These are phyloP conservation scores for Oreotrochilus melanogaster DNA, from an alignment of 2,113 vertebrate species.

Conservation along the genomic window DNA sequence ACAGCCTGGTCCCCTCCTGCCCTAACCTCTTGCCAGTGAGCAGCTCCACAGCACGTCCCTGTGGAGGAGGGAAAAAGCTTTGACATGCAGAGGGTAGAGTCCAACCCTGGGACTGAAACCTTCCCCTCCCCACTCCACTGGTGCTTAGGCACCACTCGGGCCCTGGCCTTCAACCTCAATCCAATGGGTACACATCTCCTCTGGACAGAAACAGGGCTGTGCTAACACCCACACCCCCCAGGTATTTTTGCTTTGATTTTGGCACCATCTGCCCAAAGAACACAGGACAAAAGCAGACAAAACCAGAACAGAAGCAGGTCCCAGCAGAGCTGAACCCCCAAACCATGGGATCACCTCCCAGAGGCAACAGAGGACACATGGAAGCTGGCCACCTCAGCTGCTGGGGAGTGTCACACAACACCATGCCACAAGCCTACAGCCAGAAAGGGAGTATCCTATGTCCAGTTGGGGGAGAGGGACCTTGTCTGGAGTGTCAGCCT, in stretches of 20 bases:
- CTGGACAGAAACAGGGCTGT: accelerated
- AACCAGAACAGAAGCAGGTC: neutral
- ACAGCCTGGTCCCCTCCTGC: neutral
- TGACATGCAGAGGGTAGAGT: neutral
- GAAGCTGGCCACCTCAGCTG: neutral
- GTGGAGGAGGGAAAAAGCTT: neutral
- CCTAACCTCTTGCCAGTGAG: neutral
- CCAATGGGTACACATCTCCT: accelerated
- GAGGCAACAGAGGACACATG: neutral
- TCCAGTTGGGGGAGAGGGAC: neutral
- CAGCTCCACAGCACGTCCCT: accelerated
- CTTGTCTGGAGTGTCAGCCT: neutral
- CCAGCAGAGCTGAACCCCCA: neutral
- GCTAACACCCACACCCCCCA: neutral
- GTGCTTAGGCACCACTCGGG: neutral
- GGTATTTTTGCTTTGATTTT: neutral
- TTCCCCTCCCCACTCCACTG: neutral
- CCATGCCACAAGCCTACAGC: accelerated
- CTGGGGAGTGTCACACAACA: neutral
- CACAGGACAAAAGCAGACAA: neutral
- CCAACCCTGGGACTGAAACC: neutral
- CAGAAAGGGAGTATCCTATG: neutral
- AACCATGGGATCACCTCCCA: neutral
- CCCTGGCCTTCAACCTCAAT: accelerated
- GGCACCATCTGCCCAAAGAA: neutral